Percentiles rank a stretch among this genome's conserved stretches.
Evolutionary conservation across 1,140 invertebrate genomes (phyloP).

Genomic region (Adoxophyes honmai): DNA sequence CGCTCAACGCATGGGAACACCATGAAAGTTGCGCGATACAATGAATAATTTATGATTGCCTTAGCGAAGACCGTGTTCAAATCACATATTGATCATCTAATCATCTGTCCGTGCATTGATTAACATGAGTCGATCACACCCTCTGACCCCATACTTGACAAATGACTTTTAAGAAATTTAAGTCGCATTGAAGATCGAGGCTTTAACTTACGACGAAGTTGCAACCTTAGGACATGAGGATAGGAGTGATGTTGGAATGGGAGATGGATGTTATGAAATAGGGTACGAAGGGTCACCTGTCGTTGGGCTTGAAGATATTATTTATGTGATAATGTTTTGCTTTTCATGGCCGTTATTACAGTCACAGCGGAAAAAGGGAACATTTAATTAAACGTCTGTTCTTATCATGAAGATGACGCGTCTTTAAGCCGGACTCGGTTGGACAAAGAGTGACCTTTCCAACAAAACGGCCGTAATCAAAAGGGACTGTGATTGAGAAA

Average conservation of each 20-base stretch:
- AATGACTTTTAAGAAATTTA: conserved; percentile 40
- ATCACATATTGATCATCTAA: conserved; percentile 43
- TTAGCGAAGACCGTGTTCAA: conserved; percentile 21
- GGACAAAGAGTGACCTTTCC: conserved; percentile 1
- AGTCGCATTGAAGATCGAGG: background rate
- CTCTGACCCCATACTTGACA: conserved; percentile 48
- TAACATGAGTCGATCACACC: conserved; percentile 47
- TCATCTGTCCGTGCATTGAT: conserved; percentile 45
- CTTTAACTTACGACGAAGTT: background rate
- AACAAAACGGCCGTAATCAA: background rate
- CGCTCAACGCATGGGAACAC: conserved; percentile 1
- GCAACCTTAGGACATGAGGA: background rate
- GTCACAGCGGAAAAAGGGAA: too few relatives aligned
- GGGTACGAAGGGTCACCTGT: conserved; percentile 10
- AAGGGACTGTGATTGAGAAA: conserved; percentile 14
- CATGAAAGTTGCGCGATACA: conserved; percentile 7
- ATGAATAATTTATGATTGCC: conserved; percentile 13
- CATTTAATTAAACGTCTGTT: too few relatives aligned
- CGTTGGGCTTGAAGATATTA: conserved; percentile 12
- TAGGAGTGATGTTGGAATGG: background rate
- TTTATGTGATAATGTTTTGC: conserved; percentile 14
- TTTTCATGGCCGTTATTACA: background rate
- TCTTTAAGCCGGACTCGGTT: too few relatives aligned
- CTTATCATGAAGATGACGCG: too few relatives aligned
- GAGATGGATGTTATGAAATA: background rate